phyloP scores from a whole-genome alignment of 2,888 invertebrate genomes.

The Caenorhabditis plicata region DNA sequence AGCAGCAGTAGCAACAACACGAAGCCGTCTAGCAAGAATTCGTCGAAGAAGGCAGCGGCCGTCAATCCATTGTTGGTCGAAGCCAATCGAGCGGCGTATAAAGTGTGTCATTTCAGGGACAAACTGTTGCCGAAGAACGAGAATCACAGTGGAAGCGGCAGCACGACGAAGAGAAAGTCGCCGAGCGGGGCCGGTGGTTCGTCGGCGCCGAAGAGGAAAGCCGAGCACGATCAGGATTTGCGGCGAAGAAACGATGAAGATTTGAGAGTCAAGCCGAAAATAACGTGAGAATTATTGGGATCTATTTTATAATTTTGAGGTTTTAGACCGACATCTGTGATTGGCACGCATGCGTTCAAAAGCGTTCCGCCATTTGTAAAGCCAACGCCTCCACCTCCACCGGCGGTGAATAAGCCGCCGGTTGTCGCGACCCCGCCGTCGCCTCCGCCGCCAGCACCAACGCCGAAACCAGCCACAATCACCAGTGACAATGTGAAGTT shows the following conservation, averaged over 20 bases:
- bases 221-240: constrained; percentile 1
- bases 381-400: constrained; percentile 1
- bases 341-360: constrained; percentile 25
- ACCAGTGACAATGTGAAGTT: constrained; percentile 48
- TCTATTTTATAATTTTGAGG: not conserved
- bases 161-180: constrained; percentile 7
- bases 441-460: constrained; percentile 8
- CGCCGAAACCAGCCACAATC: constrained; percentile 15
- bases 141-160: constrained; percentile 4
- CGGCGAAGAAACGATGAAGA: constrained; percentile 12
- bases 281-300: constrained; percentile 4
- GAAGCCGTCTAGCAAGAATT: constrained; percentile 6
- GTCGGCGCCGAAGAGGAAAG: not conserved
- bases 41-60: constrained; percentile 1
- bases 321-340: constrained; percentile 24
- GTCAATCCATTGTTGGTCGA: constrained; percentile 23
- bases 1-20: not conserved
- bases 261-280: constrained; percentile 7
- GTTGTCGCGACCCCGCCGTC: not conserved
- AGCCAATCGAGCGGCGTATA: too few relatives aligned
- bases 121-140: constrained; percentile 11
- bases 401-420: constrained; percentile 1
- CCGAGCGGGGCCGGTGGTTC: not conserved
- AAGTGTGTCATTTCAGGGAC: constrained; percentile 27
- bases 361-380: constrained; percentile 3